phyloP scores from a whole-genome alignment of 2,888 invertebrate species.

The Lacanobia oleracea region DNA sequence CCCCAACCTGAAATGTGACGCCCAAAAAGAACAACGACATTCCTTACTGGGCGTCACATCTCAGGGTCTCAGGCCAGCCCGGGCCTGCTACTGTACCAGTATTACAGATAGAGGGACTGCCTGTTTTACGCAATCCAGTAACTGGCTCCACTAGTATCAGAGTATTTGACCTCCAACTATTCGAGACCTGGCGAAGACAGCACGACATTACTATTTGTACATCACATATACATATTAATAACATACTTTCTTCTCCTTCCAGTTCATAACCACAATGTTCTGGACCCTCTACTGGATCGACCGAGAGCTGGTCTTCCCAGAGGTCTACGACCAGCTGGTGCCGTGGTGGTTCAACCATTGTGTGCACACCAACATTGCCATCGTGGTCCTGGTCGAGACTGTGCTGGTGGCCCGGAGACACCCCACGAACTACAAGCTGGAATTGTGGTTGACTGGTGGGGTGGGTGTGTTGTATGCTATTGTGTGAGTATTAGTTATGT shows the following conservation, averaged over 20 bases:
- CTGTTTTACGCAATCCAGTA: too few species aligned
- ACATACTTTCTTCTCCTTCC: conserved; percentile 63
- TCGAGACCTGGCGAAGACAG: too few species aligned
- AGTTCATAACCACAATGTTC: conserved; percentile 89
- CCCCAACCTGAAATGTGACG: too few species aligned
- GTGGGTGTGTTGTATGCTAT: conserved; percentile 78
- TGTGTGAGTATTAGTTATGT: conserved; percentile 76
- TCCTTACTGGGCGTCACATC: too few species aligned
- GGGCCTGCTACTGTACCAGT: too few species aligned
- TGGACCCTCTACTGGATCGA: conserved; percentile 89
- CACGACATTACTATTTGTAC: too few species aligned
- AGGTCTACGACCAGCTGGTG: conserved; percentile 86
- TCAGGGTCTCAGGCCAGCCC: too few species aligned
- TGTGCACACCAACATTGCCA: conserved; percentile 89
- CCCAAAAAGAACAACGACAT: too few species aligned
- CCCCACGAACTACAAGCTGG: conserved; percentile 75
- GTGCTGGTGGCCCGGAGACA: conserved; percentile 79
- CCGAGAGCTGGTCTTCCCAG: conserved; percentile 90
- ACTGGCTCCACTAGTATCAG: too few species aligned
- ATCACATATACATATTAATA: too few species aligned
- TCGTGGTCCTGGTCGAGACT: conserved; percentile 87
- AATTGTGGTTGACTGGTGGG: conserved; percentile 70
- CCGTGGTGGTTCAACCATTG: conserved; percentile 91
- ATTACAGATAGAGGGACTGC: too few species aligned
- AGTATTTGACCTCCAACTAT: too few species aligned